A percentile compares a stretch with the other conserved stretches of the same genome.
Evolutionary conservation across 2,888 invertebrate species (phyloP).

Genomic region (Hyposoter dolosus): DNA sequence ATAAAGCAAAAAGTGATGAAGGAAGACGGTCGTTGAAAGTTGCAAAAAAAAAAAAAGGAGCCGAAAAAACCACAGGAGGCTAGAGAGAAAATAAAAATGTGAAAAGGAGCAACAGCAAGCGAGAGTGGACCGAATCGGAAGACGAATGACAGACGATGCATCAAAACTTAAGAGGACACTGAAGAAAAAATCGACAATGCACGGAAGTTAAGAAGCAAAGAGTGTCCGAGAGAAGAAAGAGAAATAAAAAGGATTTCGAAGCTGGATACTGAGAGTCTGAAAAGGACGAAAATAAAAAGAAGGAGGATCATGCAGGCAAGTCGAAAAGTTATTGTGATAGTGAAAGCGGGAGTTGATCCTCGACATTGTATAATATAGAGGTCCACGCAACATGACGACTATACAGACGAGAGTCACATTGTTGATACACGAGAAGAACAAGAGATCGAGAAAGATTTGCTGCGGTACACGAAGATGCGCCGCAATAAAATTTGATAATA

Average conservation of each 20-base stretch:
- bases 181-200: not conserved
- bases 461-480: conserved; percentile 32
- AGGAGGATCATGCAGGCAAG: conserved; percentile 32
- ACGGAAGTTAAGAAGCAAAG: not conserved
- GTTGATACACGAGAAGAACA: not conserved
- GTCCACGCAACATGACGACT: conserved; percentile 3
- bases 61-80: not conserved
- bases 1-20: conserved; percentile 6
- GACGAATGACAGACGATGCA: not conserved
- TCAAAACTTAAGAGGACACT: not conserved
- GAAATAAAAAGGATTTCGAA: not conserved
- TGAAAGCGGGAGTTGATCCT: conserved; percentile 55
- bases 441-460: not conserved
- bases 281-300: conserved; percentile 15
- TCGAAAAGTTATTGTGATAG: conserved; percentile 55
- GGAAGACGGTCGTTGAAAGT: not conserved
- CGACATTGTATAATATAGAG: conserved; percentile 32
- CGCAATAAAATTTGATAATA: conserved; percentile 63
- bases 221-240: not conserved
- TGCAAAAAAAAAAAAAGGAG: too few species aligned
- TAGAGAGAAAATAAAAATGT: not conserved
- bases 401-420: conserved; percentile 13
- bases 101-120: not conserved
- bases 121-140: not conserved
- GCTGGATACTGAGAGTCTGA: conserved; percentile 12